phyloP scores from a whole-genome alignment of 2,113 vertebrate genomes.

The Pica pica region DNA sequence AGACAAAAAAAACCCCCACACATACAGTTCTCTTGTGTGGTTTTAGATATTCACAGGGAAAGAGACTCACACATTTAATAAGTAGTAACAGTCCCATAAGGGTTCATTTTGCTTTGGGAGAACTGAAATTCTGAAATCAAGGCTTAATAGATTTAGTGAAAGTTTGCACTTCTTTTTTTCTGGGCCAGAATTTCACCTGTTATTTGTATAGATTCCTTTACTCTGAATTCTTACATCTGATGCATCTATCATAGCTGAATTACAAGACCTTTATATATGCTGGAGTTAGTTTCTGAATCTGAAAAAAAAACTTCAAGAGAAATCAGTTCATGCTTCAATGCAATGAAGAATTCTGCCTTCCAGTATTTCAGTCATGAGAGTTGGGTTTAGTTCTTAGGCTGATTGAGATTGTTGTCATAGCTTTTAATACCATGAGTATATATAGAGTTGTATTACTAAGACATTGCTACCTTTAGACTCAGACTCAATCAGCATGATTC shows the following conservation, averaged over 20 bases:
- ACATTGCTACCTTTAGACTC: background rate
- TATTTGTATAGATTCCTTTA: background rate
- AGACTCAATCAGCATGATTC: background rate
- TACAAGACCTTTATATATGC: background rate
- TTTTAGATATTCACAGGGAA: background rate
- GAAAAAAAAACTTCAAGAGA: background rate
- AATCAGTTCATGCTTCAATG: background rate
- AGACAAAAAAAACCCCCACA: fast-evolving
- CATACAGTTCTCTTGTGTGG: background rate
- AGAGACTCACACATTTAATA: background rate
- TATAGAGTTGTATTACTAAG: background rate
- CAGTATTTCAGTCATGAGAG: background rate
- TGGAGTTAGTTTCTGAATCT: background rate
- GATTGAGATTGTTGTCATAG: background rate
- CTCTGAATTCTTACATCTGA: background rate
- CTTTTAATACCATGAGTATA: background rate
- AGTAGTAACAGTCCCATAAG: background rate
- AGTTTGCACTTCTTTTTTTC: background rate
- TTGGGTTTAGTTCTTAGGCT: background rate
- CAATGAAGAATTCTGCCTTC: background rate
- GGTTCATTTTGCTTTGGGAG: background rate
- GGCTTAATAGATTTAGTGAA: background rate
- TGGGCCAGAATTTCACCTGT: background rate
- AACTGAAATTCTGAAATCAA: background rate
- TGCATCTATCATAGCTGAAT: background rate